Conservation (phyloP, 2,797 vertebrate species). For the Anguilla marmorata region DNA sequence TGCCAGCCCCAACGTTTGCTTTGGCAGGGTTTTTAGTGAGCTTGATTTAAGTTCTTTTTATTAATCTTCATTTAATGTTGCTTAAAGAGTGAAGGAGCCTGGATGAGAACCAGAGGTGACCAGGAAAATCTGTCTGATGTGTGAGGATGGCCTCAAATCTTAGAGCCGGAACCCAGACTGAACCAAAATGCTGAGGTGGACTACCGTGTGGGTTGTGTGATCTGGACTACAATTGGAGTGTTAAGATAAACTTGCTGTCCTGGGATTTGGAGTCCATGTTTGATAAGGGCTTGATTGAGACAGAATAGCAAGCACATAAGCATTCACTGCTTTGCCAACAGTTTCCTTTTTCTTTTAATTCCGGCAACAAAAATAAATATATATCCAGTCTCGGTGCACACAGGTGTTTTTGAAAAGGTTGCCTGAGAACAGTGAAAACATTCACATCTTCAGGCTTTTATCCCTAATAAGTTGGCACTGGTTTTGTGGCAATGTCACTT, state of each 20-base stretch:
- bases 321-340: conserved; percentile 3
- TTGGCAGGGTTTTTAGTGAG: conserved; percentile 22
- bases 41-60: conserved; percentile 34
- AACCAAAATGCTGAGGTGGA: conserved; percentile 6
- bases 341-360: conserved; percentile 3
- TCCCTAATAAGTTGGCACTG: background rate
- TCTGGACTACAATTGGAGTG: conserved; percentile 26
- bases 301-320: background rate
- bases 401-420: background rate
- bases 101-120: background rate
- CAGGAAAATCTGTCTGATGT: conserved; percentile 25
- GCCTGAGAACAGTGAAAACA: background rate
- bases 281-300: conserved; percentile 11
- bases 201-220: conserved; percentile 18
- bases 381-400: background rate
- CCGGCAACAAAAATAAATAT: background rate
- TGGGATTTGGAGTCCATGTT: conserved; percentile 10
- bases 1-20: conserved; percentile 37
- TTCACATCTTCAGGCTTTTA: background rate
- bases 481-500: background rate
- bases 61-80: conserved; percentile 33
- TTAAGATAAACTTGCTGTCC: conserved; percentile 18
- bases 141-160: background rate
- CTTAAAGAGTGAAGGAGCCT: conserved; percentile 25
- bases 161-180: background rate